A percentile compares a stretch with the other conserved stretches of the same genome.
These are phyloP conservation scores for Ennomos erosarius DNA, from an alignment of 2,888 invertebrate genomes.

Conservation along the genomic window DNA sequence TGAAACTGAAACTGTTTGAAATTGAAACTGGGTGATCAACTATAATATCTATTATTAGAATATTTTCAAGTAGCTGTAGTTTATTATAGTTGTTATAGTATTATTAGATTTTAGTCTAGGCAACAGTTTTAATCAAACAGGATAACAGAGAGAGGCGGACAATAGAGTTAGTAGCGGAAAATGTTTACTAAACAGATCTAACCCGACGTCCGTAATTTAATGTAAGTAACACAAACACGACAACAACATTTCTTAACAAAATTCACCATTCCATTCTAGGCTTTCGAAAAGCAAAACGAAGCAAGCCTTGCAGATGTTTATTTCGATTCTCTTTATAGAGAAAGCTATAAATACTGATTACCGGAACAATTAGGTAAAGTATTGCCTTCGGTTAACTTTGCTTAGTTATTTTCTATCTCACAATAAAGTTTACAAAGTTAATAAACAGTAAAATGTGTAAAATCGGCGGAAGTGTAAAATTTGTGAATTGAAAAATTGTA, in stretches of 20 bases:
- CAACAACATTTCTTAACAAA: slow-evolving; percentile 64
- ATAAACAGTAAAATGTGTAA: no score
- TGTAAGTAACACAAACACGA: slow-evolving; percentile 69
- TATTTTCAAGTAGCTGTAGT: background rate
- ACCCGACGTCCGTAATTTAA: slow-evolving; percentile 67
- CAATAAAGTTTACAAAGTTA: no score
- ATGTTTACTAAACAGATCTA: slow-evolving; percentile 66
- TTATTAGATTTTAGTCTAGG: no score
- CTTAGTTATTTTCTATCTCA: no score
- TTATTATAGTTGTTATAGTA: background rate
- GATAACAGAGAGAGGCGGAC: slow-evolving; percentile 49
- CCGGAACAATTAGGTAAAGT: slow-evolving; percentile 47
- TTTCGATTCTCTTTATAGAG: slow-evolving; percentile 45
- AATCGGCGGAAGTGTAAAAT: no score
- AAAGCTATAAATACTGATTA: slow-evolving; percentile 44
- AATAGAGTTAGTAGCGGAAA: slow-evolving; percentile 62
- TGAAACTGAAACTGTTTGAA: no score
- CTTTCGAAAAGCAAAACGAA: slow-evolving; percentile 42
- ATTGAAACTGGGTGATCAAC: no score
- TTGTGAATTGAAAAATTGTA: no score
- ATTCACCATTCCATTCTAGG: slow-evolving; percentile 54
- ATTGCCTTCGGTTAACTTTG: slow-evolving; percentile 37
- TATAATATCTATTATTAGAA: no score
- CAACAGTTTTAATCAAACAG: slow-evolving; percentile 55
- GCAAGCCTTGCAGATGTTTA: slow-evolving; percentile 39